A percentile compares a stretch with the other conserved stretches of the same genome.
phyloP scores from a whole-genome alignment of 2,888 invertebrate species.

The Drosophila buzzatii region DNA sequence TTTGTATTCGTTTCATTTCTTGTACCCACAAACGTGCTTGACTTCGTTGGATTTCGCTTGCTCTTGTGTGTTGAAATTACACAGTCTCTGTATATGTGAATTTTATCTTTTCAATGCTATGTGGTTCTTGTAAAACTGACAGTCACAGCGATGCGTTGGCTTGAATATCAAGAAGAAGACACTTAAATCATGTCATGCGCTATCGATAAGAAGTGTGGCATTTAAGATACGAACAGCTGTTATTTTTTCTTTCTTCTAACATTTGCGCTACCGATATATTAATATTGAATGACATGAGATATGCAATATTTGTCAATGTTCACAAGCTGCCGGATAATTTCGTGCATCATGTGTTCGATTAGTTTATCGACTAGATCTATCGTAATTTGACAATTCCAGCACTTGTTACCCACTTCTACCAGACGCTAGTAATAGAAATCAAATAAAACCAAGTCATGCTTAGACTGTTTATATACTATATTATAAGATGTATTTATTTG shows the following conservation, averaged over 20 bases:
- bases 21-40: conserved; percentile 40
- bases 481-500: conserved; percentile 39
- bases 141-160: conserved; percentile 54
- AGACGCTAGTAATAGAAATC: not conserved
- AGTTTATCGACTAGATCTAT: conserved; percentile 7
- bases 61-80: conserved; percentile 62
- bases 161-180: conserved; percentile 33
- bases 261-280: not conserved
- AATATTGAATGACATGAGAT: not conserved
- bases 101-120: conserved; percentile 65
- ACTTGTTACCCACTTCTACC: not conserved
- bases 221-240: conserved; percentile 38
- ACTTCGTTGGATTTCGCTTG: conserved; percentile 46
- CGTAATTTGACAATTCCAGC: not conserved
- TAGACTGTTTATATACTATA: conserved; percentile 53
- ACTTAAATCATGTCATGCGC: not conserved
- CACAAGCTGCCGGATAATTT: not conserved
- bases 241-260: not conserved
- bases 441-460: conserved; percentile 7
- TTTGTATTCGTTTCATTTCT: conserved; percentile 29
- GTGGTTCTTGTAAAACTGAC: conserved; percentile 61
- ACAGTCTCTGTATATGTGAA: conserved; percentile 66
- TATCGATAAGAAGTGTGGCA: conserved; percentile 46
- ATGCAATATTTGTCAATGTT: too few species aligned
- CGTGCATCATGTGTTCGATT: not conserved